A percentile compares a stretch with the other conserved stretches of the same genome.
phyloP scores from a whole-genome alignment of 2,888 invertebrate genomes.

The Alviniconcha strummeri region DNA sequence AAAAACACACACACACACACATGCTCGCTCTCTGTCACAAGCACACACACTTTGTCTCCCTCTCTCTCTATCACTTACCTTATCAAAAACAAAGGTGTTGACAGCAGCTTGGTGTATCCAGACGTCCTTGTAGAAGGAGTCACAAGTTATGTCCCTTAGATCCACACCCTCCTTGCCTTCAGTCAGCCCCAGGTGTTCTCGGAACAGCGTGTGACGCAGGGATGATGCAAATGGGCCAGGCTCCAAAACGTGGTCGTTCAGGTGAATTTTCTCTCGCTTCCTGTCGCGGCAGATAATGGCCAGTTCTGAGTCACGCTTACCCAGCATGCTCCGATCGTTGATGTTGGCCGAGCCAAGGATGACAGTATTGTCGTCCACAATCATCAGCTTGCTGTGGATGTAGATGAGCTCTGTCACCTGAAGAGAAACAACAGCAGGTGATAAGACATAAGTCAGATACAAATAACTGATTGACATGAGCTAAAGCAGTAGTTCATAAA shows the following conservation, averaged over 20 bases:
- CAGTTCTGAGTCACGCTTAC: constrained; percentile 92
- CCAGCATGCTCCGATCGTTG: constrained; percentile 95
- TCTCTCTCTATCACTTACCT: constrained; percentile 74
- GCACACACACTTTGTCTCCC: too few relatives aligned
- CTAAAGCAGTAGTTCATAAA: too few relatives aligned
- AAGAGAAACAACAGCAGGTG: constrained; percentile 8
- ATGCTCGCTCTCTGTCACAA: too few relatives aligned
- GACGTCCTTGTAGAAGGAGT: constrained; percentile 87
- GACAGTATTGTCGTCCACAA: constrained; percentile 91
- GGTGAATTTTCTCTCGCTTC: constrained; percentile 75
- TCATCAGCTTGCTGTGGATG: constrained; percentile 96
- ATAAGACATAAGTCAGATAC: too few relatives aligned
- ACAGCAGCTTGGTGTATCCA: constrained; percentile 88
- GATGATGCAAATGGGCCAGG: constrained; percentile 91
- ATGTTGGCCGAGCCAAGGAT: constrained; percentile 99
- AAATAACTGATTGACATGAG: too few relatives aligned
- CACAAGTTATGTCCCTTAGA: constrained; percentile 86
- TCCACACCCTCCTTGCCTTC: constrained; percentile 75
- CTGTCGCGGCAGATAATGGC: constrained; percentile 88
- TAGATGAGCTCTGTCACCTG: constrained; percentile 94
- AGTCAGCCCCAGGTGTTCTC: constrained; percentile 90
- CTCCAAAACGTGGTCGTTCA: constrained; percentile 88
- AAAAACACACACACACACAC: neutral
- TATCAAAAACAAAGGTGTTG: constrained; percentile 93
- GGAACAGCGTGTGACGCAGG: constrained; percentile 88